A percentile compares a stretch with the other conserved stretches of the same genome.
phyloP scores from a whole-genome alignment of 2,797 vertebrate genomes.

The Chromobotia macracanthus region DNA sequence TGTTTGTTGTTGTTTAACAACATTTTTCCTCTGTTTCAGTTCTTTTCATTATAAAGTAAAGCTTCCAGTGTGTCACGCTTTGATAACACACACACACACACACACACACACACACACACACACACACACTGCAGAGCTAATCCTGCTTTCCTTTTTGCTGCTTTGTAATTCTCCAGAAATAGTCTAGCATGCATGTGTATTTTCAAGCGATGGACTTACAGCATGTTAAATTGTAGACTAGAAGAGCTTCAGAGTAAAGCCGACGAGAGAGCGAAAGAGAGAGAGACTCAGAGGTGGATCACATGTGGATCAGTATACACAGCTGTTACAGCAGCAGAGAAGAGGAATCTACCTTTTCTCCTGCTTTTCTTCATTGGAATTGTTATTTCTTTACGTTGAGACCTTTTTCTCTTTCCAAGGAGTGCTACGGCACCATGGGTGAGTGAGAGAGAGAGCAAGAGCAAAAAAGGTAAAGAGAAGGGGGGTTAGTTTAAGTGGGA shows the following conservation, averaged over 20 bases:
- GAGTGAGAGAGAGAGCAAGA: neutral
- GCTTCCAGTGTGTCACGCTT: slow-evolving; percentile 52
- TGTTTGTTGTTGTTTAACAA: too few relatives aligned
- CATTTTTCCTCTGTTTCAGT: neutral
- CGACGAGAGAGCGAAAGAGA: neutral
- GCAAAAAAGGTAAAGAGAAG: neutral
- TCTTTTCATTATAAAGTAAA: slow-evolving; percentile 51
- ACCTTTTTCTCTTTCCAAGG: slow-evolving; percentile 14
- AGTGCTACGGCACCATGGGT: neutral
- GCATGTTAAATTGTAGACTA: slow-evolving; percentile 25
- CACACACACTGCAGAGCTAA: slow-evolving; percentile 36
- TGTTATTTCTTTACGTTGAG: neutral
- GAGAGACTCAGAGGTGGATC: neutral
- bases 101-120: slow-evolving; percentile 29
- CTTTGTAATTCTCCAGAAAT: slow-evolving; percentile 75
- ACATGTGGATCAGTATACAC: slow-evolving; percentile 21
- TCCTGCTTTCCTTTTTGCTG: too few relatives aligned
- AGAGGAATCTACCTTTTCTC: slow-evolving; percentile 5
- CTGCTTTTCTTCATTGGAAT: slow-evolving; percentile 6
- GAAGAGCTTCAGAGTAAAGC: neutral
- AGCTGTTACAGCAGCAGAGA: slow-evolving; percentile 33
- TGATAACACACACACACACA: slow-evolving; percentile 47
- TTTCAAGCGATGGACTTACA: slow-evolving; percentile 25
- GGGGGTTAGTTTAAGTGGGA: slow-evolving; percentile 7
- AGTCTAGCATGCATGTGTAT: slow-evolving; percentile 50